phyloP scores from a whole-genome alignment of 1,140 invertebrate genomes.

The Drosophila kurseongensis region DNA sequence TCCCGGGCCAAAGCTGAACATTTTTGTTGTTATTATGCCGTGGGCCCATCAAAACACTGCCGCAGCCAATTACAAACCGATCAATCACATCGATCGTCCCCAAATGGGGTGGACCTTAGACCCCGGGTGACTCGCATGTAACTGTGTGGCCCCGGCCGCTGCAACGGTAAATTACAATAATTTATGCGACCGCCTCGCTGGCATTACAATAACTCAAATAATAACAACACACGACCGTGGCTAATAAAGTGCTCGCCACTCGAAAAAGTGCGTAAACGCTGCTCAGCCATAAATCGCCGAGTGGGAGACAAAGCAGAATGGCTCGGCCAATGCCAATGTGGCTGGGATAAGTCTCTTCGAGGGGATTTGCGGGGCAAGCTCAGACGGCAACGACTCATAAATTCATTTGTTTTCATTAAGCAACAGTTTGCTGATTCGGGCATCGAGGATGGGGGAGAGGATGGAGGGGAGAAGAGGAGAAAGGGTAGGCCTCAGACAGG shows the following conservation, averaged over 20 bases:
- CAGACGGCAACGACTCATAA: slow-evolving; percentile 58
- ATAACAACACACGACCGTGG: slow-evolving; percentile 39
- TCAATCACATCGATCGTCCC: slow-evolving; percentile 63
- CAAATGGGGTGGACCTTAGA: slow-evolving; percentile 45
- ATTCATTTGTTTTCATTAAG: slow-evolving; percentile 81
- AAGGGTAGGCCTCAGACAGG: slow-evolving; percentile 26
- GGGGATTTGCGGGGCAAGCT: slow-evolving; percentile 10
- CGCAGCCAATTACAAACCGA: slow-evolving; percentile 66
- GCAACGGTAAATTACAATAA: slow-evolving; percentile 69
- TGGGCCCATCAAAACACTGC: slow-evolving; percentile 50
- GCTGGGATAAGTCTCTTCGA: slow-evolving; percentile 52
- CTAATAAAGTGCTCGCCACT: slow-evolving; percentile 47
- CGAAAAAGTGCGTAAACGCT: slow-evolving; percentile 61
- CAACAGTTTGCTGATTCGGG: slow-evolving; percentile 11
- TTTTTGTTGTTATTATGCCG: slow-evolving; percentile 24
- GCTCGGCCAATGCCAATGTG: slow-evolving; percentile 63
- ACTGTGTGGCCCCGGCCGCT: slow-evolving; percentile 29
- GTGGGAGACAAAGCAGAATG: slow-evolving; percentile 67
- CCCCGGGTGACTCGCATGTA: slow-evolving; percentile 18
- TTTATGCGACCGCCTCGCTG: slow-evolving; percentile 67
- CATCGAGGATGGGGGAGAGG: slow-evolving; percentile 10
- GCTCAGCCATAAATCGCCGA: slow-evolving; percentile 64
- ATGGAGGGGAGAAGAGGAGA: not conserved
- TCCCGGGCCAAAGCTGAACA: slow-evolving; percentile 41
- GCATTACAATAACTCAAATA: slow-evolving; percentile 72